phyloP scores from a whole-genome alignment of 2,113 vertebrate species.

The Pseudorhombus dupliciocellatus region DNA sequence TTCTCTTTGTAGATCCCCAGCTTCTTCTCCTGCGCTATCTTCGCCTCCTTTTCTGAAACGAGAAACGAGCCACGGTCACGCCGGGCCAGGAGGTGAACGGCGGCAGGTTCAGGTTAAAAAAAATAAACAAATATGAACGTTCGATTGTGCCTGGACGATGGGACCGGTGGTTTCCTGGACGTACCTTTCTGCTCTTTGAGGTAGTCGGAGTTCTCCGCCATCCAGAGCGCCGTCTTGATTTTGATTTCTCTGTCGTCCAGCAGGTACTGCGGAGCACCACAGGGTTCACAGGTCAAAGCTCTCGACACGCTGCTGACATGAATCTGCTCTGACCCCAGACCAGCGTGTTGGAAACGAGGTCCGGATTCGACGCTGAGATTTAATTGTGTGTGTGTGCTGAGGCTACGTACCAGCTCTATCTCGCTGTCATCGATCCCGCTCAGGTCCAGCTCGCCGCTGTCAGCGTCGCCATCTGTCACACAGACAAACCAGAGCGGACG shows the following conservation, averaged over 20 bases:
- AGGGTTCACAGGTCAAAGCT: no score
- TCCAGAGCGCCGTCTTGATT: slow-evolving; percentile 95
- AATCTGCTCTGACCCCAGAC: no score
- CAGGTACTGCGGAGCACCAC: slow-evolving; percentile 85
- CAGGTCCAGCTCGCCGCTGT: slow-evolving; percentile 92
- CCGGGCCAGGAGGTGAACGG: neutral
- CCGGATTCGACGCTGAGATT: no score
- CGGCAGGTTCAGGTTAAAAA: neutral
- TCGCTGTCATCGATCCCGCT: slow-evolving; percentile 94
- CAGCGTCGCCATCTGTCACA: slow-evolving; percentile 80
- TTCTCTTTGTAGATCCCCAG: slow-evolving; percentile 96
- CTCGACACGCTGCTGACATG: no score
- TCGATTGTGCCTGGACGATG: no score
- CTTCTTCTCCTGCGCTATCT: slow-evolving; percentile 95
- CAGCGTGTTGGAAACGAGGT: no score
- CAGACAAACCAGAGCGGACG: slow-evolving; percentile 37
- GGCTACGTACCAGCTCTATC: slow-evolving; percentile 88
- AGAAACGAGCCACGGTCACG: slow-evolving; percentile 42
- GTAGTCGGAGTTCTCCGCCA: slow-evolving; percentile 95
- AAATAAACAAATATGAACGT: no score
- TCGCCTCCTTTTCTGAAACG: slow-evolving; percentile 91
- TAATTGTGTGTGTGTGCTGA: neutral
- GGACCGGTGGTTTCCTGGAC: neutral
- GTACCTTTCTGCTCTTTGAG: slow-evolving; percentile 94
- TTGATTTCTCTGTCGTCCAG: slow-evolving; percentile 90